Base-by-base conservation (phyloP, 2,113 vertebrate genomes). In the Alouatta palliata region DNA sequence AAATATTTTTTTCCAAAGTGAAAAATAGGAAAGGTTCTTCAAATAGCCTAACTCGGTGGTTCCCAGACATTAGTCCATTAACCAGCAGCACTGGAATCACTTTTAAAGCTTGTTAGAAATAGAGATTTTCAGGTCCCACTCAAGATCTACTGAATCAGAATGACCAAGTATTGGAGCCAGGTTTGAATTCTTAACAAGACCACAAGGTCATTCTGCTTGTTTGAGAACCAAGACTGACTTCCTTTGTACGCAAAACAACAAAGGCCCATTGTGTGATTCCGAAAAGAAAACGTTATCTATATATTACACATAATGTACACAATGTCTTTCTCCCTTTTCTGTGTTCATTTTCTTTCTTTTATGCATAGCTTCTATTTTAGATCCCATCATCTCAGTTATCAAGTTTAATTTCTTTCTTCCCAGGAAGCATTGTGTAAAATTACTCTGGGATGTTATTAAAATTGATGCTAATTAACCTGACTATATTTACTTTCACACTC, bases 401-500 rank as follows among this genome's bases (percentile, higher is more conserved):
- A 90, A 96, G 47, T 25, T 97, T 95, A 47, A 19, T 96, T 87
- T 96, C 90, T 96, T 97, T 98, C 94, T 90, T 80, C 70, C 58
- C 95, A 85, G 79, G 79, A 97, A 97, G 56, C 89, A 87, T 40
- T 94, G 83, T 89, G 40, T 96, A 87, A 71, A 94, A 85, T 92
- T 97, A 96, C 96, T 97, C 76, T 83, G 97, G 89, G 87, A 97
- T 87, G 92, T 98, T 96, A 98, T 98, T 97, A 97, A 97, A 97
- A 98, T 84, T 2, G 10, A 95, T 97, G 86, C 73, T 96, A 97
- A 98, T 98, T 96, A 97, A 92, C 90, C 94, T 70, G 14, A 84
- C 93, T 90, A 70, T 94, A 97, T 98, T 98, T 97, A 97, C 97
- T 97, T 97, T 98, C 97, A 97, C 70, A 75, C 89, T 92, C 94